Percentiles rank a stretch among this genome's conserved stretches.
Evolutionary conservation across 2,113 vertebrate species (phyloP).

Genomic region (Percopsis transmontana): DNA sequence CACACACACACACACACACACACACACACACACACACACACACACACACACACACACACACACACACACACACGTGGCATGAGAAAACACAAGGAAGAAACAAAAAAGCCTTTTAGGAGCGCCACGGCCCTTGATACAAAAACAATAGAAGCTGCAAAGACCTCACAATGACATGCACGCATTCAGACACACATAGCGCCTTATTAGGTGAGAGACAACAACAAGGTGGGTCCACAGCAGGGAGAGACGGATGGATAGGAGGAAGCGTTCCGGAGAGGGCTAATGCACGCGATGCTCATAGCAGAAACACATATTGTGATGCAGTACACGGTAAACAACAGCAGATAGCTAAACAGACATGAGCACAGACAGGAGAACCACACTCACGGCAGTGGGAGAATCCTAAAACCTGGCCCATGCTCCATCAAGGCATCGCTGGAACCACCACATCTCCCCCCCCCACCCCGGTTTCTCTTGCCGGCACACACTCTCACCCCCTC

Average conservation of each 20-base stretch:
- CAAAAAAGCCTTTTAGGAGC: slow-evolving; percentile 15
- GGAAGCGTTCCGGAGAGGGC: slow-evolving; percentile 14
- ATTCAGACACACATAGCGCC: slow-evolving; percentile 1
- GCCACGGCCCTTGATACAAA: neutral
- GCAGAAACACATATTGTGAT: slow-evolving; percentile 39
- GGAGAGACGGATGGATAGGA: slow-evolving; percentile 19
- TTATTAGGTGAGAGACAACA: neutral
- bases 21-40: slow-evolving; percentile 22
- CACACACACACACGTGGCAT: neutral
- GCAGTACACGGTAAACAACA: slow-evolving; percentile 19
- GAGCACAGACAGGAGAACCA: slow-evolving; percentile 39
- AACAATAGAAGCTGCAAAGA: neutral
- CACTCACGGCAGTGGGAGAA: slow-evolving; percentile 85
- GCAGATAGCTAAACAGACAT: slow-evolving; percentile 20
- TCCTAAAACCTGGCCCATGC: slow-evolving; percentile 86
- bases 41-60: slow-evolving; percentile 14
- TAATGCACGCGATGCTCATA: slow-evolving; percentile 12
- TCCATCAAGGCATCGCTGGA: slow-evolving; percentile 81
- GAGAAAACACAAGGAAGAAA: slow-evolving; percentile 17
- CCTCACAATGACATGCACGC: neutral
- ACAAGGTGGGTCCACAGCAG: slow-evolving; percentile 15
- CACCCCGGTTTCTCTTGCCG: slow-evolving; percentile 9
- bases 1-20: slow-evolving; percentile 8
- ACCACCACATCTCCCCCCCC: slow-evolving; percentile 58
- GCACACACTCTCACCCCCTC: slow-evolving; percentile 37